Conservation (phyloP, 2,888 invertebrate species). For the Anarsia innoxiella region DNA sequence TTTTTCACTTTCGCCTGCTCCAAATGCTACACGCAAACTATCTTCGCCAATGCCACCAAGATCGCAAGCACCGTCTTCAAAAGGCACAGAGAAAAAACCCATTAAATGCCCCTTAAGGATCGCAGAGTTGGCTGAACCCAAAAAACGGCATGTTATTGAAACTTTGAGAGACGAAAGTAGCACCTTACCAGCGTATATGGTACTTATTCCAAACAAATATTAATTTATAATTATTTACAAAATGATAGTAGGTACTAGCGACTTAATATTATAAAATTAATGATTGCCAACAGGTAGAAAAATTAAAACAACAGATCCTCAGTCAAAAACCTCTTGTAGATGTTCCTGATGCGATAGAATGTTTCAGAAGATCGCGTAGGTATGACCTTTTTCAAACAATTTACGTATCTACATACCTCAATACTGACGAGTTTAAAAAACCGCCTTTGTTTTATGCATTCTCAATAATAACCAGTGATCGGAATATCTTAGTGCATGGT, state of each 20-base stretch:
- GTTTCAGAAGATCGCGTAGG: slow-evolving; percentile 36
- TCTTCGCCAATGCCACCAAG: no score
- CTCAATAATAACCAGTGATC: no score
- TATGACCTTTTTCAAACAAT: no score
- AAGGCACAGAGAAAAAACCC: no score
- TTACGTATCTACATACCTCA: no score
- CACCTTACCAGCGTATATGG: slow-evolving; percentile 50
- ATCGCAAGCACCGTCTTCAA: no score
- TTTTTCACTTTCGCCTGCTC: no score
- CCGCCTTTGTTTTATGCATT: background rate
- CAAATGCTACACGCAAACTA: no score
- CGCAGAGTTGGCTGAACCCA: slow-evolving; percentile 50
- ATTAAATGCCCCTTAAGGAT: slow-evolving; percentile 44
- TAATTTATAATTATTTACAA: no score
- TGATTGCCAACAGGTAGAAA: slow-evolving; percentile 40
- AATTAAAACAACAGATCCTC: slow-evolving; percentile 43
- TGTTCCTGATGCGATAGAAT: slow-evolving; percentile 48
- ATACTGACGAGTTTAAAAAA: no score
- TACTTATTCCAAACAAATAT: slow-evolving; percentile 18
- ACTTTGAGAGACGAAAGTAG: slow-evolving; percentile 48
- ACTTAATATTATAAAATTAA: background rate
- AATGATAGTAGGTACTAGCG: no score
- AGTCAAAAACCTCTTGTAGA: slow-evolving; percentile 44
- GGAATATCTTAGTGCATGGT: no score
- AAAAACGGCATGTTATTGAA: slow-evolving; percentile 54